These are phyloP conservation scores for Drosophila equinoxialis DNA, from an alignment of 1,140 invertebrate genomes.

Conservation along the genomic window DNA sequence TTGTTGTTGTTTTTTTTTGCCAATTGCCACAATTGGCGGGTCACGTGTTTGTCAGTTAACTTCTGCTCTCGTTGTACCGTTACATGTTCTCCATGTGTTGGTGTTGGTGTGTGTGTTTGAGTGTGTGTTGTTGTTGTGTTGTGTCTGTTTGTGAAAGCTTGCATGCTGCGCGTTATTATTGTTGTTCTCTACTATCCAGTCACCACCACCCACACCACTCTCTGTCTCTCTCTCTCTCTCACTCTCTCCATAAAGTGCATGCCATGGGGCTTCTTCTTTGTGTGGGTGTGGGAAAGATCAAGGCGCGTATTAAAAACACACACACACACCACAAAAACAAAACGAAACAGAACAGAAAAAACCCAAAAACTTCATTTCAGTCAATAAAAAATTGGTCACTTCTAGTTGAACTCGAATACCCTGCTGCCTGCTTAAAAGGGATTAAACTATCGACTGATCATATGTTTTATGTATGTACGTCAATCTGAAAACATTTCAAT, in stretches of 20 bases:
- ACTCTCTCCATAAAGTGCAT: constrained; percentile 57
- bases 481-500: too few relatives aligned
- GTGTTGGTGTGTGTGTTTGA: constrained; percentile 3
- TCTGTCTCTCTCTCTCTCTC: constrained; percentile 28
- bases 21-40: constrained; percentile 78
- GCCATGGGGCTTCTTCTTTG: constrained; percentile 48
- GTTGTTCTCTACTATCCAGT: constrained; percentile 23
- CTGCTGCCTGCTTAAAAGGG: background rate
- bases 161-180: constrained; percentile 75
- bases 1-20: constrained; percentile 52
- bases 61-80: constrained; percentile 78
- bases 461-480: too few relatives aligned
- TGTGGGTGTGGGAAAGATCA: constrained; percentile 76
- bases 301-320: constrained; percentile 63
- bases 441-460: too few relatives aligned
- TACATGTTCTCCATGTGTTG: constrained; percentile 53
- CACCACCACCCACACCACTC: background rate
- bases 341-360: constrained; percentile 42
- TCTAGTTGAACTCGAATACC: constrained; percentile 4
- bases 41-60: constrained; percentile 79
- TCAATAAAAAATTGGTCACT: constrained; percentile 42
- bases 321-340: constrained; percentile 36
- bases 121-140: constrained; percentile 13
- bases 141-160: constrained; percentile 68
- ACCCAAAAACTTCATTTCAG: constrained; percentile 26